Evolutionary conservation across 1,140 invertebrate species (phyloP).

Genomic region (Trachymyrmex septentrionalis): DNA sequence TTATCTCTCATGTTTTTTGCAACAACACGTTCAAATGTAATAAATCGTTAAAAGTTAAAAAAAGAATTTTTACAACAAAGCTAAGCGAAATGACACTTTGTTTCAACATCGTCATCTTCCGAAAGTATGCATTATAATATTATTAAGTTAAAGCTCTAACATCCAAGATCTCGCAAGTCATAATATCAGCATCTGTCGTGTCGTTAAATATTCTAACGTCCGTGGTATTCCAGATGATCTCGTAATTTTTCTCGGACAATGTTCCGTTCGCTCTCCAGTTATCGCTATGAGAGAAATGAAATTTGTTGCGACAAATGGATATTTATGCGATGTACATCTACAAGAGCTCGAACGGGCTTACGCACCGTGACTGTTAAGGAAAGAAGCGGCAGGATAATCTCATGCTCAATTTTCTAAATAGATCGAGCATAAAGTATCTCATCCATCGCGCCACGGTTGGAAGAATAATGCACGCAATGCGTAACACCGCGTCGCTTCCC

Average conservation of each 20-base stretch:
- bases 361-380: conserved; percentile 18
- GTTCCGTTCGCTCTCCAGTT: conserved; percentile 41
- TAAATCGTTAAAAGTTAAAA: not conserved
- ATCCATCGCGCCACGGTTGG: not conserved
- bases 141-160: conserved; percentile 22
- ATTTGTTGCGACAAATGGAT: conserved; percentile 71
- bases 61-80: not conserved
- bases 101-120: not conserved
- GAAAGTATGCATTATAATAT: conserved; percentile 17
- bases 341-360: conserved; percentile 24
- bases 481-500: not conserved
- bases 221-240: conserved; percentile 33
- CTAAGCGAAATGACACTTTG: not conserved
- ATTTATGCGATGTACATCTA: conserved; percentile 59
- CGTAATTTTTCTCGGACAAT: conserved; percentile 55
- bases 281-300: conserved; percentile 53
- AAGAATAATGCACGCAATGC: not conserved
- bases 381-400: not conserved
- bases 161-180: conserved; percentile 27
- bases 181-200: conserved; percentile 36
- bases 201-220: conserved; percentile 57
- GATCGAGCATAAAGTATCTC: conserved; percentile 22
- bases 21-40: not conserved
- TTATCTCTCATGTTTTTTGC: not conserved
- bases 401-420: conserved; percentile 29